phyloP scores from a whole-genome alignment of 2,113 vertebrate genomes.

The Bungarus multicinctus region DNA sequence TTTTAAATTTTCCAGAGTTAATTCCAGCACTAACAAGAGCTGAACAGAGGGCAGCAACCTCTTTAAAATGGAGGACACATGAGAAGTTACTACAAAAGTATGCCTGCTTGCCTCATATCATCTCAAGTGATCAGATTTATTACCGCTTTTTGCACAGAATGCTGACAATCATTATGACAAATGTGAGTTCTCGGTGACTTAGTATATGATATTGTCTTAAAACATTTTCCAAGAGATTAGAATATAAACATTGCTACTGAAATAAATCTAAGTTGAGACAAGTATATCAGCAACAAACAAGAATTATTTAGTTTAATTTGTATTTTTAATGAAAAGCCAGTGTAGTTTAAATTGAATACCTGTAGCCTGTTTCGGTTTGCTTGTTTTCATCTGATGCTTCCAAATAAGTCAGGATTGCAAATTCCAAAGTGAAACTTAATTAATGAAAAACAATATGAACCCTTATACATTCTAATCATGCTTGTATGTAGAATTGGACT shows the following conservation, averaged over 20 bases:
- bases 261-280: neutral
- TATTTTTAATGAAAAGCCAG: neutral
- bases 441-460: neutral
- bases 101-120: slow-evolving; percentile 84
- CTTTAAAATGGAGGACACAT: slow-evolving; percentile 90
- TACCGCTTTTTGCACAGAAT: slow-evolving; percentile 89
- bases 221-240: neutral
- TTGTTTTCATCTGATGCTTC: neutral
- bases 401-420: neutral
- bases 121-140: slow-evolving; percentile 92
- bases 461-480: neutral
- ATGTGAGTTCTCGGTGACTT: slow-evolving; percentile 69
- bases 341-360: neutral
- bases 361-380: neutral
- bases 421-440: neutral
- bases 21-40: slow-evolving; percentile 83
- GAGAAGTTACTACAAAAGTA: slow-evolving; percentile 90
- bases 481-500: neutral
- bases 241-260: neutral
- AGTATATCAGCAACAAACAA: neutral
- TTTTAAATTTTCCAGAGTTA: slow-evolving; percentile 81
- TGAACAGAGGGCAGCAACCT: slow-evolving; percentile 86
- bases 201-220: neutral
- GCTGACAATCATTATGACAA: slow-evolving; percentile 88
- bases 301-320: neutral